Evolutionary conservation across 2,797 vertebrate species (phyloP), one percentile per base, ranked within the genome.

Genomic region (Pampus argenteus): DNA sequence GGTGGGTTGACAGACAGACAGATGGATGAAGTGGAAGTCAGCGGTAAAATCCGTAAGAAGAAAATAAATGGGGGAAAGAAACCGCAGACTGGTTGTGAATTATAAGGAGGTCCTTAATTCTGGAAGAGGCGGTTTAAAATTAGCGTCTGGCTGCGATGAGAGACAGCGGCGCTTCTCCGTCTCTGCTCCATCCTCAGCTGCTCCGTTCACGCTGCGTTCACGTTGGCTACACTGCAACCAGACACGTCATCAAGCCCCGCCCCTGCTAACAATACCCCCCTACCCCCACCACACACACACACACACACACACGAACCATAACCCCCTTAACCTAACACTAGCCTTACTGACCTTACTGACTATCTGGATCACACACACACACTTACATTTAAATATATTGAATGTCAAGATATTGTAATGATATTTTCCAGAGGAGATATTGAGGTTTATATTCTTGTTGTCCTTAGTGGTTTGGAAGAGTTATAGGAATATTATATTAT

Each of bases 111-210:
- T 81, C 57, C 42, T 51, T 23, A 22, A 15, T 20, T 38, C 64
- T 8, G 28, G 42, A 5, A 36, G 23, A 14, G 63, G 18, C 50
- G 1, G 63, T 64, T 51, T 3, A 44, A 71, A 66, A 20, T 20
- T 28, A 75, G 56, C 36, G 78, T 42, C 28, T 62, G 68, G 4
- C 56, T 44, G 63, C 65, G 74, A 36, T 55, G 44, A 57, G 63
- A 81, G 20, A 14, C 61, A 34, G 63, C 55, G 5, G 45, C 15
- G 55, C 2, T 67, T 69, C 40, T 61, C 56, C 40, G 31, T 49
- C 71, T 76, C 54, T 72, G 77, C 83, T 90, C 86, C 90, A 91
- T 90, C 89, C 78, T 86, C 85, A 71, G 65, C 70, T 60, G 81
- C 88, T 85, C 84, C 69, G 81, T 74, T n/a, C n/a, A n/a, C n/a